Evolutionary conservation across 2,797 vertebrate genomes (phyloP), one percentile per base, ranked within the genome.

Genomic region (Tadarida brasiliensis): DNA sequence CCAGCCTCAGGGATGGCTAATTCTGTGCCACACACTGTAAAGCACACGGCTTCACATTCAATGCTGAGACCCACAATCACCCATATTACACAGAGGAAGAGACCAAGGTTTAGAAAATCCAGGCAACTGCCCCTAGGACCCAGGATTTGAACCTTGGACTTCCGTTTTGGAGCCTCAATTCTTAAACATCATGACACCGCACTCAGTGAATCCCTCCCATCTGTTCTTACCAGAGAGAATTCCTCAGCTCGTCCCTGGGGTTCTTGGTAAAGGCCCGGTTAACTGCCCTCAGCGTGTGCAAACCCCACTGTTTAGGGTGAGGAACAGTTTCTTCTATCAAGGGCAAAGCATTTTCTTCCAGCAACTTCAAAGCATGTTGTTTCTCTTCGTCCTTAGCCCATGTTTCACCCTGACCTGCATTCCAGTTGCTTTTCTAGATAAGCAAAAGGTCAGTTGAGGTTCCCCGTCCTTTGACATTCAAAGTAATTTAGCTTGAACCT

Each of bases 401-500:
- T 3, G 0, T 73, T 59, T 76, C 11, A 59, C 8, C 24, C 11
- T 44, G 49, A 28, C 56, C 35, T 35, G 24, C 19, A 74, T 91
- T 59, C 11, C 59, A 4, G 12, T 73, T 88, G 24, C 11, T 67
- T 51, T 91, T 86, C 65, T 56, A 19, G 4, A 44, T 61, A 63
- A 77, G 2, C 51, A 11, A 70, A 28, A 57, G 73, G 35, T 17
- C 59, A 90, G 16, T 0, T 77, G 10, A 73, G 9, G 30, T 47
- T 90, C 39, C 77, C 35, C 47, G 14, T 51, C n/a, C 70, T 88
- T 68, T 70, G 57, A 80, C 22, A 56, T 86, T 94, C 80, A 95
- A 88, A 19, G 63, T 74, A 86, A 80, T 35, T 91, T 94, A 20
- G 20, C 11, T 85, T 56, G 28, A 94, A n/a, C 11, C 15, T 2